A percentile compares a stretch with the other conserved stretches of the same genome.
Conservation (phyloP, 2,113 vertebrate species). For the Phrynosoma blainvillii region DNA sequence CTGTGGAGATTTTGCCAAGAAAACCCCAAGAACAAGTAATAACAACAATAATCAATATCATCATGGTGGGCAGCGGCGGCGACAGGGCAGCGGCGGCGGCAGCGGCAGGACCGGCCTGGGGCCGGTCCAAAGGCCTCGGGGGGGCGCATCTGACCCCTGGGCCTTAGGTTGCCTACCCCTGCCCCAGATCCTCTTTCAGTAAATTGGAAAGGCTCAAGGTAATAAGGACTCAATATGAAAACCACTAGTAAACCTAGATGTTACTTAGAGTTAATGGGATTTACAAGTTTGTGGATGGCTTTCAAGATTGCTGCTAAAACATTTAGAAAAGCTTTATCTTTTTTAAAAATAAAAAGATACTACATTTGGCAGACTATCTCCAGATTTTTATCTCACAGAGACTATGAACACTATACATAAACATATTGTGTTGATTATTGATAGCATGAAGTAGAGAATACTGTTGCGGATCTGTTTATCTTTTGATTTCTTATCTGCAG, state of each 20-base stretch:
- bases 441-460: background rate
- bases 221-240: background rate
- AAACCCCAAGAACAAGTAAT: too few species aligned
- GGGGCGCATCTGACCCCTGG: too few species aligned
- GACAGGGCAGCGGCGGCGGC: too few species aligned
- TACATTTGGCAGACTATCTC: background rate
- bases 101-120: too few species aligned
- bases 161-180: too few species aligned
- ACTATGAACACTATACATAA: background rate
- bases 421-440: background rate
- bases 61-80: too few species aligned
- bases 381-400: background rate
- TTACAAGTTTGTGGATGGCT: slow-evolving; percentile 2
- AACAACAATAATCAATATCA: too few species aligned
- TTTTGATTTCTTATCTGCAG: background rate
- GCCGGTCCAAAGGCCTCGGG: too few species aligned
- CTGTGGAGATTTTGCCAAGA: too few species aligned
- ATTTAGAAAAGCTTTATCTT: background rate
- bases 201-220: slow-evolving; percentile 5
- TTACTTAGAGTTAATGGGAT: slow-evolving; percentile 15
- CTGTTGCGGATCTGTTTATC: background rate
- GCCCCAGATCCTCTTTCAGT: background rate
- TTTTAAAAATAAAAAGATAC: background rate
- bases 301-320: slow-evolving; percentile 1
- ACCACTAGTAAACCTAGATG: background rate